Conservation (phyloP, 1,140 invertebrate genomes). For the Leguminivora glycinivorella region DNA sequence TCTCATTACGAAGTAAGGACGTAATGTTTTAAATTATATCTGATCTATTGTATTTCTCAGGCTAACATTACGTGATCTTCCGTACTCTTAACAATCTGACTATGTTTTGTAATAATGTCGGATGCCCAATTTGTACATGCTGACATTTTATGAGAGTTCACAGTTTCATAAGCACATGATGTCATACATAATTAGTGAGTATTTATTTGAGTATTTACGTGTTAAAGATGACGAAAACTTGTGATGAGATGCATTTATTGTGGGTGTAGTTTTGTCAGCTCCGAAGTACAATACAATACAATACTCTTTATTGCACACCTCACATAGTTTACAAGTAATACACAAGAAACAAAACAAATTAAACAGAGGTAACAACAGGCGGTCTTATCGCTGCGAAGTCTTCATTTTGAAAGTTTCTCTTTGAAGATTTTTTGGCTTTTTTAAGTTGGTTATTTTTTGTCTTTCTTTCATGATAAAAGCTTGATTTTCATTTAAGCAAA, state of each 20-base stretch:
- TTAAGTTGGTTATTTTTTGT: too few species aligned
- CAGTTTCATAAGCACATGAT: not conserved
- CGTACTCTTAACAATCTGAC: slow-evolving; percentile 7
- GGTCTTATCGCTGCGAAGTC: too few species aligned
- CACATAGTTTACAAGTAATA: too few species aligned
- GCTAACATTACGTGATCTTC: slow-evolving; percentile 6
- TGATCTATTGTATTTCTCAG: slow-evolving; percentile 22
- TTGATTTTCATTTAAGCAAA: too few species aligned
- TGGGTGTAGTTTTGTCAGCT: too few species aligned
- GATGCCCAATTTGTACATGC: slow-evolving; percentile 14
- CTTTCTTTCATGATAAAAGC: too few species aligned
- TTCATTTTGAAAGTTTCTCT: too few species aligned
- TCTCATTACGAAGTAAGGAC: not conserved
- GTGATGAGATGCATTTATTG: not conserved
- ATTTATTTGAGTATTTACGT: not conserved
- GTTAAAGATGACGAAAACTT: not conserved
- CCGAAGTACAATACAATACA: too few species aligned
- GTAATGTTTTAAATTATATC: not conserved
- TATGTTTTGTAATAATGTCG: slow-evolving; percentile 11
- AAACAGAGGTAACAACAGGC: too few species aligned
- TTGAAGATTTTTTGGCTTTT: too few species aligned
- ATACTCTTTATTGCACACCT: too few species aligned
- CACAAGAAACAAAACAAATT: too few species aligned
- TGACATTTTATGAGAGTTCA: slow-evolving; percentile 2
- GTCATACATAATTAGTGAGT: not conserved